These are phyloP conservation scores for Cryptus viduatorius DNA, from an alignment of 2,888 invertebrate species.

Conservation along the genomic window DNA sequence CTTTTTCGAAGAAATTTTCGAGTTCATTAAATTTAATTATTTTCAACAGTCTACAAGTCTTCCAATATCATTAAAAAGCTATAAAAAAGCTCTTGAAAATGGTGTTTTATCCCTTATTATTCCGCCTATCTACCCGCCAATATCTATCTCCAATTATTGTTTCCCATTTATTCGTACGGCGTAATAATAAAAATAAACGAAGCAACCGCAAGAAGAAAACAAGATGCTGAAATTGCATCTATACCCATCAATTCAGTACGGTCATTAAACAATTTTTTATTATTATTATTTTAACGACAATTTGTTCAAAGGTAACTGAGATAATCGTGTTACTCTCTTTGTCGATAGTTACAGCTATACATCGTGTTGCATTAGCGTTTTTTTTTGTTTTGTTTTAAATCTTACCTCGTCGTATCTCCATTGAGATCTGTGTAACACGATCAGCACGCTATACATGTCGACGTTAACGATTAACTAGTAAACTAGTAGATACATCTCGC, in stretches of 20 bases:
- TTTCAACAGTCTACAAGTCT: no score
- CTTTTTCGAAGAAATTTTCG: no score
- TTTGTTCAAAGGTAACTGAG: background rate
- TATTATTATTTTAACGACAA: background rate
- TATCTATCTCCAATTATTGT: background rate
- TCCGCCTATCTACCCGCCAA: background rate
- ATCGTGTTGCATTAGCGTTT: background rate
- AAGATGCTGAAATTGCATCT: background rate
- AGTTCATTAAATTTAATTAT: no score
- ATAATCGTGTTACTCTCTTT: no score
- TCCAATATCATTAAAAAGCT: background rate
- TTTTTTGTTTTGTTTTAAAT: background rate
- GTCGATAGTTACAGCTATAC: no score
- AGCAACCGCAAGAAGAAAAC: background rate
- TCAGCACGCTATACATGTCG: constrained; percentile 30
- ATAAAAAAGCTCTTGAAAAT: background rate
- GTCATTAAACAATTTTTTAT: background rate
- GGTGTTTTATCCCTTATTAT: background rate
- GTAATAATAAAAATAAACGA: background rate
- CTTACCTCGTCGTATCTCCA: background rate
- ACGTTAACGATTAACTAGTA: constrained; percentile 36
- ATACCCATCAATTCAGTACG: background rate
- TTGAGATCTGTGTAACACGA: constrained; percentile 43
- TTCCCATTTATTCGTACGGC: background rate
- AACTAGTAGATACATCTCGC: constrained; percentile 25